Evolutionary conservation across 2,797 vertebrate genomes (phyloP).

Genomic region (Spinibarbus caldwelli): DNA sequence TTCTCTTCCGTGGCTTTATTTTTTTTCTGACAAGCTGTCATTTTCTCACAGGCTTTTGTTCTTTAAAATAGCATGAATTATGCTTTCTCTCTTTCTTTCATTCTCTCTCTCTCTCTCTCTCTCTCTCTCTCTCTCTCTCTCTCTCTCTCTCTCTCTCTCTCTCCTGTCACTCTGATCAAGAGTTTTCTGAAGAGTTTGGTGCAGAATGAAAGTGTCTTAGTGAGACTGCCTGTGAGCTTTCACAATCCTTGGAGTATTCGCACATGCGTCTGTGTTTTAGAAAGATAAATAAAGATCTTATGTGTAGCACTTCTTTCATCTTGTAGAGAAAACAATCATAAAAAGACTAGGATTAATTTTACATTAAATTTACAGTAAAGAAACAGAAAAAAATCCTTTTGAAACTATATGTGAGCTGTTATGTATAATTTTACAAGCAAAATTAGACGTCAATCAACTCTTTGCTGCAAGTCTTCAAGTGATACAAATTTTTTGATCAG

Average conservation of each 20-base stretch:
- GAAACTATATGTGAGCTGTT: background rate
- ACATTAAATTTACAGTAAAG: too few species aligned
- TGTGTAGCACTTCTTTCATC: background rate
- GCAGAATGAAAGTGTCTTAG: constrained; percentile 30
- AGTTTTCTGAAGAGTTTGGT: constrained; percentile 25
- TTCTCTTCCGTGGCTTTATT: constrained; percentile 71
- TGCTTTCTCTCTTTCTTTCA: constrained; percentile 65
- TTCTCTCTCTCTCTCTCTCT: too few species aligned
- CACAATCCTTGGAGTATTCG: background rate
- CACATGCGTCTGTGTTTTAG: background rate
- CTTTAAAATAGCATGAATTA: constrained; percentile 75
- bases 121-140: too few species aligned
- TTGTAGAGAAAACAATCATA: background rate
- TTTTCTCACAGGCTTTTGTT: constrained; percentile 72
- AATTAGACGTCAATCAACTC: background rate
- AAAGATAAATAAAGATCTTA: constrained; percentile 19
- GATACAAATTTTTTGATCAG: background rate
- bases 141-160: background rate
- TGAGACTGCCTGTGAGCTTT: constrained; percentile 11
- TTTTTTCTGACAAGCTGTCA: constrained; percentile 77
- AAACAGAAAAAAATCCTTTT: too few species aligned
- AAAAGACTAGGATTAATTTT: background rate
- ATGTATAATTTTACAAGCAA: background rate
- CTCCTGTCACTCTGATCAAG: constrained; percentile 36
- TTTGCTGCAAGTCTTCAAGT: background rate